Percentiles rank a stretch among this genome's conserved stretches.
These are phyloP conservation scores for Acromyrmex echinatior DNA, from an alignment of 1,140 invertebrate genomes.

Conservation along the genomic window DNA sequence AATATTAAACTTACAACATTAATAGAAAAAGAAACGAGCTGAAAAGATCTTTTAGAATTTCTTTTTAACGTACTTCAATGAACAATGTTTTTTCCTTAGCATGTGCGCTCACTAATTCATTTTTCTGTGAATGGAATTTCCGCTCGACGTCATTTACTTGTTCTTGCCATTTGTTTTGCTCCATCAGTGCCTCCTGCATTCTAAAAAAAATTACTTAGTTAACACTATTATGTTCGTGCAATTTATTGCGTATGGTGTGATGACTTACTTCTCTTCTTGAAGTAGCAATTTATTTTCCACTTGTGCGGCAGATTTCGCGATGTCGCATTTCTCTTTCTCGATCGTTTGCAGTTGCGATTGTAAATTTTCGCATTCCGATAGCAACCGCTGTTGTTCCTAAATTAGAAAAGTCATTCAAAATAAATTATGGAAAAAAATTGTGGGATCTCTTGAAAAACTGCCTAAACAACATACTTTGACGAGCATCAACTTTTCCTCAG, in stretches of 20 bases:
- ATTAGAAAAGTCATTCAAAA: constrained; percentile 29
- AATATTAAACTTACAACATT: constrained; percentile 5
- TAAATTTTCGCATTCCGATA: constrained; percentile 6
- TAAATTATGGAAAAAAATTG: background rate
- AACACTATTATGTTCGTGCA: background rate
- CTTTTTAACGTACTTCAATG: constrained; percentile 40
- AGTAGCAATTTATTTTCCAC: constrained; percentile 51
- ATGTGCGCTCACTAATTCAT: constrained; percentile 28
- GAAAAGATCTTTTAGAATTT: background rate
- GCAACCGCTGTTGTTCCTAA: constrained; percentile 23
- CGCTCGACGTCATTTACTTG: constrained; percentile 37
- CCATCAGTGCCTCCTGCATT: constrained; percentile 31
- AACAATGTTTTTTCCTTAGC: constrained; percentile 63
- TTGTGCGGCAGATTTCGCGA: constrained; percentile 27
- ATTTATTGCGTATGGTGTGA: constrained; percentile 23
- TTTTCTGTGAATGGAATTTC: constrained; percentile 46
- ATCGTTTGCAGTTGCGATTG: constrained; percentile 36
- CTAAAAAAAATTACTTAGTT: constrained; percentile 32
- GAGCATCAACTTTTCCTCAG: constrained; percentile 62
- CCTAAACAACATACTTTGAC: constrained; percentile 40
- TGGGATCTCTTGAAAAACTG: background rate
- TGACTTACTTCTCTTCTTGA: constrained; percentile 65
- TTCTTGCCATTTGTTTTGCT: constrained; percentile 43
- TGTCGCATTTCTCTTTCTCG: constrained; percentile 48
- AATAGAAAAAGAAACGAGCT: background rate